Evolutionary conservation across 2,113 vertebrate genomes (phyloP).

Genomic region (Notothenia rossii): DNA sequence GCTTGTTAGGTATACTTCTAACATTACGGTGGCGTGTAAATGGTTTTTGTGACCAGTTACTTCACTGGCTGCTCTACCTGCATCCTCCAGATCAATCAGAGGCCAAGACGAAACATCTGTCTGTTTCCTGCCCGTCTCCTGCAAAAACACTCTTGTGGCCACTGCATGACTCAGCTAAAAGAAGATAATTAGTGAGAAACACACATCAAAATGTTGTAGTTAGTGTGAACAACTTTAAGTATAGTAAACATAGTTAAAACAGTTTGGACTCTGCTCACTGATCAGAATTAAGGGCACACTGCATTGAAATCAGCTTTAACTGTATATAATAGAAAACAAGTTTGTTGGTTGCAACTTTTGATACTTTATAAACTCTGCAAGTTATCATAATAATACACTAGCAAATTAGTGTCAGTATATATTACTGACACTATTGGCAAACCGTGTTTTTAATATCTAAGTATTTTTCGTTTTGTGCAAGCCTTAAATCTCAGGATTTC

Average conservation of each 20-base stretch:
- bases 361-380: no score
- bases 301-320: no score
- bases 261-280: neutral
- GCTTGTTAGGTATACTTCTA: neutral
- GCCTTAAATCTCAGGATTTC: no score
- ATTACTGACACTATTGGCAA: no score
- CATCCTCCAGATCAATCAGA: constrained; percentile 74
- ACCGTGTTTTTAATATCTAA: no score
- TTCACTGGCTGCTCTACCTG: constrained; percentile 37
- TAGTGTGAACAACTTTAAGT: neutral
- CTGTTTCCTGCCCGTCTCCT: constrained; percentile 82
- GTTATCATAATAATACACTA: no score
- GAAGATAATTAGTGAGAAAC: neutral
- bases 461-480: no score
- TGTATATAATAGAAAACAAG: no score
- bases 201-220: neutral
- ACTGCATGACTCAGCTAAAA: constrained; percentile 58
- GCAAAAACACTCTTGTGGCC: constrained; percentile 64
- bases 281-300: neutral
- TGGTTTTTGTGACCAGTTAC: neutral
- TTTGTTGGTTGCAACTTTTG: no score
- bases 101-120: constrained; percentile 78
- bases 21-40: neutral
- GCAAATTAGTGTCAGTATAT: no score
- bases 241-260: neutral